Conservation (phyloP, 1,140 invertebrate species). For the Anastrepha ludens region DNA sequence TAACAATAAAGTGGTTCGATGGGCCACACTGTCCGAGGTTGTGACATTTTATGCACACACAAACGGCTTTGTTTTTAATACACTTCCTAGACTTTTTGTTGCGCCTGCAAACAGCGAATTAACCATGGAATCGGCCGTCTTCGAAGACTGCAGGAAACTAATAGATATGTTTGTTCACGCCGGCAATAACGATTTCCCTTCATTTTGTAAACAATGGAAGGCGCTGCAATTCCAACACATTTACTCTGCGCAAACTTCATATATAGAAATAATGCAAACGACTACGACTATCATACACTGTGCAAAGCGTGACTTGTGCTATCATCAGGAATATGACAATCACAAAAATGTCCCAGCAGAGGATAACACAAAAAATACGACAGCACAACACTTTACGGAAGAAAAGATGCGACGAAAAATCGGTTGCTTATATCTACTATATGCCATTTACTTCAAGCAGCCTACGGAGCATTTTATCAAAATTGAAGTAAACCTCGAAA, state of each 20-base stretch:
- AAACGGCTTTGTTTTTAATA: background rate
- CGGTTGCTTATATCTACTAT: slow-evolving; percentile 64
- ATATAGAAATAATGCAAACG: slow-evolving; percentile 66
- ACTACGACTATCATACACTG: slow-evolving; percentile 64
- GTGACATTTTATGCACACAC: background rate
- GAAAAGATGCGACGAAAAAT: slow-evolving; percentile 57
- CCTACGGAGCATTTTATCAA: slow-evolving; percentile 66
- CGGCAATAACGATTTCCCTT: slow-evolving; percentile 57
- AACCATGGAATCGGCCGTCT: slow-evolving; percentile 55
- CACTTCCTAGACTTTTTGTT: too few species aligned
- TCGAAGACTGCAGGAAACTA: slow-evolving; percentile 52
- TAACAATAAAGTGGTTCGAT: slow-evolving; percentile 14
- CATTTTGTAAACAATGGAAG: slow-evolving; percentile 64
- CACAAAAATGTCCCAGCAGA: background rate
- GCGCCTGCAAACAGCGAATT: background rate
- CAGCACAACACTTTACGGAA: background rate
- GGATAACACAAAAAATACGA: background rate
- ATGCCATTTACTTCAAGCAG: slow-evolving; percentile 69
- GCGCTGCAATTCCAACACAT: slow-evolving; percentile 64
- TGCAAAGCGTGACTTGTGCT: slow-evolving; percentile 59
- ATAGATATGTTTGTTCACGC: slow-evolving; percentile 38
- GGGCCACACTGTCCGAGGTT: background rate
- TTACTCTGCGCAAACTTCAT: slow-evolving; percentile 63
- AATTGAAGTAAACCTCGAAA: slow-evolving; percentile 62
- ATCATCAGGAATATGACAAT: slow-evolving; percentile 60